Percentiles rank a stretch among this genome's conserved stretches.
phyloP scores from a whole-genome alignment of 92 coral and sea anemone species.

The Anthopleura xanthogrammica region DNA sequence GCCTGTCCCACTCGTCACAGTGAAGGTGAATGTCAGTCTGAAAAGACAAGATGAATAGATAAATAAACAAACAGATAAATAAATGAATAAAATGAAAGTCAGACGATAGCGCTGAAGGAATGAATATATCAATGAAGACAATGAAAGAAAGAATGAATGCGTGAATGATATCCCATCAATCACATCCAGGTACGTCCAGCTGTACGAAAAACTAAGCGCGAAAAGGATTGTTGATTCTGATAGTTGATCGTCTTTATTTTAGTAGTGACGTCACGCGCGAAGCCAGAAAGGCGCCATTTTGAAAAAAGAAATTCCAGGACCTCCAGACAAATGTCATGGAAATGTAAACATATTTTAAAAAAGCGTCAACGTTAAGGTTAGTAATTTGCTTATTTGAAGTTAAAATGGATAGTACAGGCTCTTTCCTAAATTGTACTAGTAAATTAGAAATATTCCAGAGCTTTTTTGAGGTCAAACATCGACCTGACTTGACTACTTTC shows the following conservation, averaged over 20 bases:
- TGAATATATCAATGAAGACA: too few relatives aligned
- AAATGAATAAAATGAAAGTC: background rate
- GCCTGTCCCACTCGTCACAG: slow-evolving; percentile 21
- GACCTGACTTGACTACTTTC: too few relatives aligned
- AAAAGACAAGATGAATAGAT: background rate
- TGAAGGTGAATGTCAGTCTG: slow-evolving; percentile 28
- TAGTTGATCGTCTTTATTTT: too few relatives aligned
- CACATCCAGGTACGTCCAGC: too few relatives aligned
- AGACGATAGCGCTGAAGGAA: too few relatives aligned
- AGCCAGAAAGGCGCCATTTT: background rate
- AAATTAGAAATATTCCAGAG: too few relatives aligned
- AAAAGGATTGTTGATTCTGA: background rate
- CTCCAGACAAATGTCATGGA: background rate
- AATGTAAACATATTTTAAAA: background rate
- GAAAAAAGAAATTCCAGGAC: background rate
- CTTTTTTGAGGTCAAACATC: too few relatives aligned
- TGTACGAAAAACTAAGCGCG: too few relatives aligned
- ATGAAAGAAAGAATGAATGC: background rate
- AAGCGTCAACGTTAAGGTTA: background rate
- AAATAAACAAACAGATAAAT: too few relatives aligned
- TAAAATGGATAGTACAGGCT: too few relatives aligned
- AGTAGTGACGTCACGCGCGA: background rate
- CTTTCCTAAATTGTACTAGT: too few relatives aligned
- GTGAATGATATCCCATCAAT: too few relatives aligned
- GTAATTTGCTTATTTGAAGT: background rate